Percentiles rank a stretch among this genome's conserved stretches.
Evolutionary conservation across 2,888 invertebrate genomes (phyloP).

Genomic region (Drosophila antonietae): DNA sequence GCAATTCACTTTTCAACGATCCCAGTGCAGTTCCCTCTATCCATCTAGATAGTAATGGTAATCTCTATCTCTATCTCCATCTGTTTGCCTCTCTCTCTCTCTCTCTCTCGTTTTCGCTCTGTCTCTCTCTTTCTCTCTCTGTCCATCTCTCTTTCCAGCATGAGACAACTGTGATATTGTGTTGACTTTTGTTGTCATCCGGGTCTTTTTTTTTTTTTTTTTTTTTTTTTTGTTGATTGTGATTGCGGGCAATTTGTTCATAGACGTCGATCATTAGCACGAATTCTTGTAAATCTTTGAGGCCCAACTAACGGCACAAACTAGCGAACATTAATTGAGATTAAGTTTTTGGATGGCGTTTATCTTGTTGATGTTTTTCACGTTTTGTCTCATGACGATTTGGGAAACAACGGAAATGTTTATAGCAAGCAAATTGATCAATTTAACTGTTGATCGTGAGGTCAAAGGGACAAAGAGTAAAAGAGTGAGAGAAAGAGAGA

Average conservation of each 20-base stretch:
- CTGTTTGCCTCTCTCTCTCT: neutral
- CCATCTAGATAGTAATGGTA: slow-evolving; percentile 37
- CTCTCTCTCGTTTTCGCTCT: neutral
- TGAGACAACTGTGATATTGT: slow-evolving; percentile 38
- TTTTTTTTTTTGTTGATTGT: slow-evolving; percentile 47
- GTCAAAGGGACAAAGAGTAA: neutral
- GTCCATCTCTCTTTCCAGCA: slow-evolving; percentile 14
- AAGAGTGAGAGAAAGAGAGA: neutral
- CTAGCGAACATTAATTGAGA: slow-evolving; percentile 14
- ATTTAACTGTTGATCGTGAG: slow-evolving; percentile 2
- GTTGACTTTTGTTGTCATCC: slow-evolving; percentile 54
- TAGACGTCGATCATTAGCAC: slow-evolving; percentile 75
- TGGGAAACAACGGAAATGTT: neutral
- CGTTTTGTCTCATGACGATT: slow-evolving; percentile 15
- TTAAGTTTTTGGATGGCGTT: slow-evolving; percentile 23
- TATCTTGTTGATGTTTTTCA: slow-evolving; percentile 40
- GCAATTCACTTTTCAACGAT: slow-evolving; percentile 46
- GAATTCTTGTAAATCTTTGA: slow-evolving; percentile 60
- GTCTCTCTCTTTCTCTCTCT: slow-evolving; percentile 1
- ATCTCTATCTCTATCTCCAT: slow-evolving; percentile 9
- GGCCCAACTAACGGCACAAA: slow-evolving; percentile 11
- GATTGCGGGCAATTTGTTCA: slow-evolving; percentile 74
- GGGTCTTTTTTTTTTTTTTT: slow-evolving; percentile 39
- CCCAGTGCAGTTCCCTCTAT: slow-evolving; percentile 29
- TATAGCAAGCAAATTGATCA: slow-evolving; percentile 6